Conservation (phyloP, 1,140 invertebrate genomes). For the Aphaenogaster rudis region DNA sequence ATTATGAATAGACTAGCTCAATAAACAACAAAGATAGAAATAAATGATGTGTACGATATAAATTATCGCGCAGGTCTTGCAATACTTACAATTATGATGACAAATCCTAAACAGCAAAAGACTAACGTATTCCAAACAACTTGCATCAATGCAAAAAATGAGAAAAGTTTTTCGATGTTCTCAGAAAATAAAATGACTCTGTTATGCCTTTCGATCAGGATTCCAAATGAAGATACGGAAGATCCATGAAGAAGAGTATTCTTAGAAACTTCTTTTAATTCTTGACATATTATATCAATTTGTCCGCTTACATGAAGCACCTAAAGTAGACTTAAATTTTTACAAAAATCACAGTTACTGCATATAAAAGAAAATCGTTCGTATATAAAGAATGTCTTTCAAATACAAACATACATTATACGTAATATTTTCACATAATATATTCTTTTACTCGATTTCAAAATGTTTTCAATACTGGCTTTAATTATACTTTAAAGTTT, state of each 20-base stretch:
- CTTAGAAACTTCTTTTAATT: neutral
- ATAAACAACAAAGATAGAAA: neutral
- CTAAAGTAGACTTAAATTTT: constrained; percentile 42
- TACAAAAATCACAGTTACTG: constrained; percentile 9
- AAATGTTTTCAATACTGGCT: no score
- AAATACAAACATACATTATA: no score
- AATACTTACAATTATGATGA: constrained; percentile 26
- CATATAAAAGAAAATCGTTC: neutral
- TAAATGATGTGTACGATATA: neutral
- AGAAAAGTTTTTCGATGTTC: constrained; percentile 29
- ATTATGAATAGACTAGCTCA: neutral
- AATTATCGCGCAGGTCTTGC: neutral
- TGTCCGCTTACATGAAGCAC: constrained; percentile 64
- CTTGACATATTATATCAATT: constrained; percentile 60
- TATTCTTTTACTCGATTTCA: no score
- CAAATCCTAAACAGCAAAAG: constrained; percentile 14
- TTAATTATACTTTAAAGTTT: no score
- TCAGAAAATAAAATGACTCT: constrained; percentile 35
- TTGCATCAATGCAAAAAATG: constrained; percentile 36
- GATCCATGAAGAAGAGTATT: neutral
- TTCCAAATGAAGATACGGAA: neutral
- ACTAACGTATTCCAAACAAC: constrained; percentile 29
- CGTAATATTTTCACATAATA: no score
- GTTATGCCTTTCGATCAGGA: constrained; percentile 32
- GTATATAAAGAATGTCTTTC: no score